Evolutionary conservation across 2,888 invertebrate species (phyloP).

Genomic region (Drosophila lutescens): DNA sequence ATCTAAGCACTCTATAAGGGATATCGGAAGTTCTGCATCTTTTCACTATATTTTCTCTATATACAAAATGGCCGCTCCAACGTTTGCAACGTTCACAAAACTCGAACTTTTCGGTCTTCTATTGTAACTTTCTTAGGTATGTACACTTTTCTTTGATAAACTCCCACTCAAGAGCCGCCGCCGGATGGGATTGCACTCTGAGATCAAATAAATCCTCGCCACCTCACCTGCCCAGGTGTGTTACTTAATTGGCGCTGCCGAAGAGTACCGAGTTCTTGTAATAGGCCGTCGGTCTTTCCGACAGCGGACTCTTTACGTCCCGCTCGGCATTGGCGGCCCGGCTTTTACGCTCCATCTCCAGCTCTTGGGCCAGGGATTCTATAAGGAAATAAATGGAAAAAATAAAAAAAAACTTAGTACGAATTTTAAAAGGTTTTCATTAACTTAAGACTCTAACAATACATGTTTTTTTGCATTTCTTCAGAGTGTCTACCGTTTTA

Average conservation of each 20-base stretch:
- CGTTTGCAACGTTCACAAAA: conserved; percentile 48
- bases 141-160: conserved; percentile 7
- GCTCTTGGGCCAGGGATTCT: conserved; percentile 94
- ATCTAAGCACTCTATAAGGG: conserved; percentile 38
- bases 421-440: no score
- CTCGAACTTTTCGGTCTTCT: conserved; percentile 1
- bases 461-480: no score
- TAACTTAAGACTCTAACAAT: no score
- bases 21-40: conserved; percentile 53
- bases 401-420: neutral
- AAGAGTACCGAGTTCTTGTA: conserved; percentile 96
- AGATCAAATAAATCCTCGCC: conserved; percentile 73
- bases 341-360: conserved; percentile 94
- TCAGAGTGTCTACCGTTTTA: no score
- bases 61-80: conserved; percentile 57
- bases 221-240: conserved; percentile 38
- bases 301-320: conserved; percentile 93
- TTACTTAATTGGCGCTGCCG: conserved; percentile 91
- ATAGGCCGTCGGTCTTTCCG: conserved; percentile 90
- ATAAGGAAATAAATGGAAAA: conserved; percentile 67
- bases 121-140: conserved; percentile 12
- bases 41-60: conserved; percentile 41
- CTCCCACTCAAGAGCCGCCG: conserved; percentile 43
- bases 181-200: conserved; percentile 79
- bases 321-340: conserved; percentile 91